Percentiles rank a stretch among this genome's conserved stretches.
phyloP scores from a whole-genome alignment of 1,140 invertebrate genomes.

The Leptinotarsa texana region DNA sequence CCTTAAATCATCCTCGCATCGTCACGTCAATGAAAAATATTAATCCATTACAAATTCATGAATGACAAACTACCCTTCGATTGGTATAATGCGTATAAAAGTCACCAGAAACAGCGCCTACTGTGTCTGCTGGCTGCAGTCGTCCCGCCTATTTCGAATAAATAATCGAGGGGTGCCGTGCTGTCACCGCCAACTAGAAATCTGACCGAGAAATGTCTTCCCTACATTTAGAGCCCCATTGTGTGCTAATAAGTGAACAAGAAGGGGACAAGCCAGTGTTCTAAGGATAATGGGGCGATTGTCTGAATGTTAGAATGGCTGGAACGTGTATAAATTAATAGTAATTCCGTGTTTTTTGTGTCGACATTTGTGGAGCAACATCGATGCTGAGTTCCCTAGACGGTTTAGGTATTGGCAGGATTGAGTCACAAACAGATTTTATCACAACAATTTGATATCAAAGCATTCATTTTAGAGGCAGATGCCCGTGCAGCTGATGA shows the following conservation, averaged over 20 bases:
- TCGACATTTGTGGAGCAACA: not conserved
- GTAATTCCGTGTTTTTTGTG: not conserved
- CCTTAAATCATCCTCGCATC: not conserved
- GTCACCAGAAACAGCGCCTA: constrained; percentile 14
- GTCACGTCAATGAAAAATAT: not conserved
- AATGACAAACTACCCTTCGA: constrained; percentile 17
- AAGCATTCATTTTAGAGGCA: no score
- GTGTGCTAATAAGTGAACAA: constrained; percentile 17
- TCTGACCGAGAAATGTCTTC: constrained; percentile 20
- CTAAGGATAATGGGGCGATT: constrained; percentile 14
- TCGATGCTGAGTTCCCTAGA: no score
- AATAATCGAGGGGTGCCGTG: constrained; percentile 15
- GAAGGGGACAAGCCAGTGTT: constrained; percentile 11
- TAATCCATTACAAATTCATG: constrained; percentile 5
- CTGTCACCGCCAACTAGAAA: constrained; percentile 16
- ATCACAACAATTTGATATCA: no score
- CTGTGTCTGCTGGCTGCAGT: constrained; percentile 15
- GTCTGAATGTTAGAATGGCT: constrained; percentile 1
- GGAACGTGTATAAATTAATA: constrained; percentile 9
- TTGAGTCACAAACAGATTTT: no score
- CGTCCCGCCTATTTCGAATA: constrained; percentile 13
- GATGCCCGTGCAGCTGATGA: no score
- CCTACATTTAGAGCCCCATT: constrained; percentile 19
- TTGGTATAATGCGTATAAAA: constrained; percentile 13
- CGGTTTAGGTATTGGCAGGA: no score